These are phyloP conservation scores for Otolemur crassicaudatus DNA, from an alignment of 2,797 vertebrate genomes.

Conservation along the genomic window DNA sequence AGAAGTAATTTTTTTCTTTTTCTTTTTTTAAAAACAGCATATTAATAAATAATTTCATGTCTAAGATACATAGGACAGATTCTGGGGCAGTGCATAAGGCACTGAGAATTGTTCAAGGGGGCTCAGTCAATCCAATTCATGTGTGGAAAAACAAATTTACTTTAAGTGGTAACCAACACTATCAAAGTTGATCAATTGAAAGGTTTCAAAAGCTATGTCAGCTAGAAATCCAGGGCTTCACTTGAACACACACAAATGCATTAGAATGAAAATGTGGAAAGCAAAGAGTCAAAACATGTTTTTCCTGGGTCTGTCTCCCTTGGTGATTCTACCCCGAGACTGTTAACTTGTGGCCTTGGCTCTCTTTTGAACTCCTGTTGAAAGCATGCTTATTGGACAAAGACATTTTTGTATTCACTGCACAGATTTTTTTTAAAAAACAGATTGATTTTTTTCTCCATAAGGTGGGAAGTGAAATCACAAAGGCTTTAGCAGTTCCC, in stretches of 20 bases:
- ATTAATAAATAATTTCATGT: background rate
- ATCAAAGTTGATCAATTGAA: background rate
- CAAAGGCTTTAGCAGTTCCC: background rate
- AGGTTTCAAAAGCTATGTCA: background rate
- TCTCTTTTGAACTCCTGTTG: constrained; percentile 40
- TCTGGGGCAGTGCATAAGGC: background rate
- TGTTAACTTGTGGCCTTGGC: background rate
- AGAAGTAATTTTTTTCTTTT: background rate
- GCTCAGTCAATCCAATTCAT: background rate
- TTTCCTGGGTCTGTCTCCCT: background rate
- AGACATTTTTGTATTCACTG: constrained; percentile 36
- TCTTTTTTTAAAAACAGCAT: background rate
- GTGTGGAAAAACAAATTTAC: constrained; percentile 19
- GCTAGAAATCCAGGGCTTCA: background rate
- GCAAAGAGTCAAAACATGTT: background rate
- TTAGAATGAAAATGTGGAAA: constrained; percentile 42
- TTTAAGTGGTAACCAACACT: background rate
- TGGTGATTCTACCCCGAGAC: background rate
- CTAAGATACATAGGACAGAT: background rate
- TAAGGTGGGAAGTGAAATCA: constrained; percentile 40
- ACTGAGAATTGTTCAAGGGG: background rate
- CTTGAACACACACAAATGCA: background rate
- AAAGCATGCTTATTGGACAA: constrained; percentile 9
- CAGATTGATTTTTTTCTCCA: background rate
- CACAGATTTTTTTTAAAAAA: background rate